Percentiles rank a stretch among this genome's conserved stretches.
phyloP scores from a whole-genome alignment of 2,888 invertebrate genomes.

The Philhelius pedissequus region DNA sequence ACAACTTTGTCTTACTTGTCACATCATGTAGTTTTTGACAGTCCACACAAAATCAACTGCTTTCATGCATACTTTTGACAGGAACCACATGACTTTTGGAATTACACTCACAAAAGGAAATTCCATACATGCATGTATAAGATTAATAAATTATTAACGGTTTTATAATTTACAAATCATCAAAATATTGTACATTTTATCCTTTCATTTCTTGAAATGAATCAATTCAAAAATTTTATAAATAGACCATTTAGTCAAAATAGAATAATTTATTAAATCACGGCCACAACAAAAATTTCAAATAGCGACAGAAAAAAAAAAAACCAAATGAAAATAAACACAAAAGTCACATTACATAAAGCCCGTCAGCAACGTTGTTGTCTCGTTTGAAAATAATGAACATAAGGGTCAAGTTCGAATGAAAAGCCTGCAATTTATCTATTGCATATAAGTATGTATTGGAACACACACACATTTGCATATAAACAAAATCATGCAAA shows the following conservation, averaged over 20 bases:
- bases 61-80: too few relatives aligned
- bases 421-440: constrained; percentile 2
- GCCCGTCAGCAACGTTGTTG: neutral
- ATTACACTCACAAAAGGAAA: too few relatives aligned
- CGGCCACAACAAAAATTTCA: constrained; percentile 13
- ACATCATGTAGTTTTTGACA: too few relatives aligned
- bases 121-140: too few relatives aligned
- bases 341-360: constrained; percentile 8
- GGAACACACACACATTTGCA: neutral
- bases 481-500: constrained; percentile 19
- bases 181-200: too few relatives aligned
- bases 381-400: constrained; percentile 29
- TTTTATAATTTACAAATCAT: too few relatives aligned
- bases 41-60: too few relatives aligned
- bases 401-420: constrained; percentile 58
- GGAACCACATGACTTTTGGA: too few relatives aligned
- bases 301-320: neutral
- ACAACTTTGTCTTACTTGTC: too few relatives aligned
- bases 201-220: too few relatives aligned
- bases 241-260: neutral
- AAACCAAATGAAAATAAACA: neutral
- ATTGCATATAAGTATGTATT: neutral
- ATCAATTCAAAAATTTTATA: neutral
- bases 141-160: too few relatives aligned
- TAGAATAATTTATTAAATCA: constrained; percentile 10